These are phyloP conservation scores for Meghimatium bilineatum DNA, from an alignment of 2,888 invertebrate genomes.

Conservation along the genomic window DNA sequence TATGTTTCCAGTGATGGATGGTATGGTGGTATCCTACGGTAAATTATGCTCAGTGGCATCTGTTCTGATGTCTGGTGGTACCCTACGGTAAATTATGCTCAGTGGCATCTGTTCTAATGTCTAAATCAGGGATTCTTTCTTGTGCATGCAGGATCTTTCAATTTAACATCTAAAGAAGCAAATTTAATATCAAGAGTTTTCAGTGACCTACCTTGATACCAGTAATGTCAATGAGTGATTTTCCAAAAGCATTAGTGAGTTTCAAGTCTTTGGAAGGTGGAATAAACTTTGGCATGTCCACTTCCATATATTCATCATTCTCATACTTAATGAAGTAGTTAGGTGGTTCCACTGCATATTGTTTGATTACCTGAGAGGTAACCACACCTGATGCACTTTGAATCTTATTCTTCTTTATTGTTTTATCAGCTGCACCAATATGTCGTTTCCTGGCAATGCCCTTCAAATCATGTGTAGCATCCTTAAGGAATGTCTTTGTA, in stretches of 20 bases:
- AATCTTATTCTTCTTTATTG: conserved; percentile 36
- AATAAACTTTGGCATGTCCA: conserved; percentile 60
- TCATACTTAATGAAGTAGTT: conserved; percentile 41
- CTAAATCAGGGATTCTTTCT: no score
- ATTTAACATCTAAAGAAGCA: no score
- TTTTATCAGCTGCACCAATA: neutral
- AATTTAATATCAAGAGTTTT: neutral
- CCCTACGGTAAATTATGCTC: no score
- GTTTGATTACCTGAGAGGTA: conserved; percentile 21
- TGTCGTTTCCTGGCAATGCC: conserved; percentile 19
- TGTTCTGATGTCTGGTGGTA: no score
- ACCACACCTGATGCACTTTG: conserved; percentile 20
- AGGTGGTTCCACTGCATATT: conserved; percentile 32
- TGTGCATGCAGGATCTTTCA: no score
- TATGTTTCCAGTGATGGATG: no score
- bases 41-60: no score
- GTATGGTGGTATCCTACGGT: no score
- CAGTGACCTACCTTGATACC: conserved; percentile 62
- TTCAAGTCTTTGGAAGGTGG: conserved; percentile 60
- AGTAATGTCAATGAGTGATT: conserved; percentile 62
- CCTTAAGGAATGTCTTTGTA: neutral
- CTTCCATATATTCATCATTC: conserved; percentile 46
- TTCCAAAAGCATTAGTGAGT: conserved; percentile 49
- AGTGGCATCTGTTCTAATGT: no score
- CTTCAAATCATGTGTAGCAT: neutral